phyloP scores from a whole-genome alignment of 1,140 invertebrate genomes.

The Rhopalosiphum padi region DNA sequence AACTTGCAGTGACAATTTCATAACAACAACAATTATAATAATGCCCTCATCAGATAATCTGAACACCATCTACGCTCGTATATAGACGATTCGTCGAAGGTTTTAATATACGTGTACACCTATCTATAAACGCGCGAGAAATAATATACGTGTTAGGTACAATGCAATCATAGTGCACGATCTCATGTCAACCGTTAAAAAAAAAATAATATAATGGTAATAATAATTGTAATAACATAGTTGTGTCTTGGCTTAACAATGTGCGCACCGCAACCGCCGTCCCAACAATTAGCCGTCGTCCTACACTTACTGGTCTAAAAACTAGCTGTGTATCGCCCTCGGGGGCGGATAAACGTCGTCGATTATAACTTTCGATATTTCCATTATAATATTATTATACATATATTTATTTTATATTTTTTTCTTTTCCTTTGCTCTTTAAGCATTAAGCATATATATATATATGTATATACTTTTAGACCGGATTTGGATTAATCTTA shows the following conservation, averaged over 20 bases:
- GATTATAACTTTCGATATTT: constrained; percentile 45
- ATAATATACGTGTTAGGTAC: background rate
- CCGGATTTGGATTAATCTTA: constrained; percentile 46
- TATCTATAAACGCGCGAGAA: background rate
- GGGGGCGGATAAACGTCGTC: constrained; percentile 50
- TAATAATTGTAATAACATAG: constrained; percentile 1
- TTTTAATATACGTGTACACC: background rate
- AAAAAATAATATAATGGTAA: constrained; percentile 13
- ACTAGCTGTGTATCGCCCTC: background rate
- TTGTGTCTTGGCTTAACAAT: constrained; percentile 24
- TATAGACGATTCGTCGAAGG: background rate
- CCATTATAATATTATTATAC: background rate
- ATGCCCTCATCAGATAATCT: background rate
- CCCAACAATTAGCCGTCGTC: constrained; percentile 35
- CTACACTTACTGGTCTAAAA: background rate
- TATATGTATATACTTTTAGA: background rate
- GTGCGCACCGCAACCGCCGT: background rate
- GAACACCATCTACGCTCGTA: background rate
- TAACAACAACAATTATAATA: background rate
- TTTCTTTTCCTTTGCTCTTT: background rate
- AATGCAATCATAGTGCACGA: constrained; percentile 29
- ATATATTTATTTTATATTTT: constrained; percentile 10
- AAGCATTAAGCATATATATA: background rate
- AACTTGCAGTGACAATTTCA: background rate
- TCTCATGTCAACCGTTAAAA: constrained; percentile 11